These are phyloP conservation scores for Nyleta sp. DNA, from an alignment of 2,888 invertebrate species.

Conservation along the genomic window DNA sequence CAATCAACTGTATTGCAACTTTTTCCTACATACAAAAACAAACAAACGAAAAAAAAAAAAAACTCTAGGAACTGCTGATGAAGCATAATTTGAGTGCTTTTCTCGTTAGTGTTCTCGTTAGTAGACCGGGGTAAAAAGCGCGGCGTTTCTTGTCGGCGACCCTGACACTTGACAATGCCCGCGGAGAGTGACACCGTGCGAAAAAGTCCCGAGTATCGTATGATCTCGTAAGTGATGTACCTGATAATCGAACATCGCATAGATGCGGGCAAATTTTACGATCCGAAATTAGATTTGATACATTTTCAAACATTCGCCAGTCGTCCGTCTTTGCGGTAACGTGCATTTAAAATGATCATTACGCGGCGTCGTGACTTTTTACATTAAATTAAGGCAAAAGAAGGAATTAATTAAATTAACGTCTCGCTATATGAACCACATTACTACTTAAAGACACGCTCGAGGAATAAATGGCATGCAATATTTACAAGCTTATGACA, in stretches of 20 bases:
- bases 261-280: constrained; percentile 54
- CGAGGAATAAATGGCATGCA: constrained; percentile 8
- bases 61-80: not conserved
- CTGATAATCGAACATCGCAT: constrained; percentile 57
- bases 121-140: constrained; percentile 14
- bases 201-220: constrained; percentile 40
- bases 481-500: constrained; percentile 25
- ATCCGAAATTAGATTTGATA: too few species aligned
- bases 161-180: constrained; percentile 42
- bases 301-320: too few species aligned
- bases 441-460: constrained; percentile 8
- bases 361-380: too few species aligned
- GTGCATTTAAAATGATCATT: too few species aligned
- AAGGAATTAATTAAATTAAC: not conserved
- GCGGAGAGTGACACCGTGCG: constrained; percentile 33
- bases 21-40: not conserved
- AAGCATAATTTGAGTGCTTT: constrained; percentile 16
- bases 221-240: constrained; percentile 55
- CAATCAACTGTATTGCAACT: not conserved
- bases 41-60: not conserved
- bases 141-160: constrained; percentile 32
- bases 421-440: not conserved
- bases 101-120: constrained; percentile 39
- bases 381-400: too few species aligned
- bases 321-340: too few species aligned